phyloP scores from a whole-genome alignment of 2,888 invertebrate genomes.

The Odontomyia ornata region DNA sequence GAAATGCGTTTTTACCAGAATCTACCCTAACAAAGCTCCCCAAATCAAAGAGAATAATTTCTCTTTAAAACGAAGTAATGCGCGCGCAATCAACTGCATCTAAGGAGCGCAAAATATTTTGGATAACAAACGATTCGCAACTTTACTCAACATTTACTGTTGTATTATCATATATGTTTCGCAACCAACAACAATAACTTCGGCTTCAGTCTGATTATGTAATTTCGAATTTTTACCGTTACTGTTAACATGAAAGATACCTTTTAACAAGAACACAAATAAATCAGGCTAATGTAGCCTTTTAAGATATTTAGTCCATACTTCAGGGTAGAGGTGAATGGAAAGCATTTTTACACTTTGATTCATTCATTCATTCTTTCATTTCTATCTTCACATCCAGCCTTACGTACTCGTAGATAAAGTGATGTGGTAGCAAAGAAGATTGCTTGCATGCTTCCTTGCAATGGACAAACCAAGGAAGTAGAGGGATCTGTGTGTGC shows the following conservation, averaged over 20 bases:
- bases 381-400: no score
- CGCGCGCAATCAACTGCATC: constrained; percentile 44
- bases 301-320: not conserved
- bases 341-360: not conserved
- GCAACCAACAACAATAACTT: not conserved
- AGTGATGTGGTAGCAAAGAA: no score
- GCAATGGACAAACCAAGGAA: no score
- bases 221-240: constrained; percentile 16
- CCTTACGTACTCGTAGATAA: no score
- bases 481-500: no score
- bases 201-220: not conserved
- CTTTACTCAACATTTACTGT: constrained; percentile 9
- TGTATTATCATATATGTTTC: not conserved
- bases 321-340: not conserved
- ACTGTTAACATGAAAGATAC: not conserved
- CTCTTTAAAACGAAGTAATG: not conserved
- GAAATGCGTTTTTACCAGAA: no score
- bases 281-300: no score
- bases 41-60: no score
- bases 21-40: no score
- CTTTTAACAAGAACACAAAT: not conserved
- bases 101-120: constrained; percentile 9
- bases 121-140: not conserved
- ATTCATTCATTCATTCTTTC: no score
- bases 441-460: no score